Evolutionary conservation across 2,113 vertebrate genomes (phyloP).

Genomic region (Saccopteryx leptura): DNA sequence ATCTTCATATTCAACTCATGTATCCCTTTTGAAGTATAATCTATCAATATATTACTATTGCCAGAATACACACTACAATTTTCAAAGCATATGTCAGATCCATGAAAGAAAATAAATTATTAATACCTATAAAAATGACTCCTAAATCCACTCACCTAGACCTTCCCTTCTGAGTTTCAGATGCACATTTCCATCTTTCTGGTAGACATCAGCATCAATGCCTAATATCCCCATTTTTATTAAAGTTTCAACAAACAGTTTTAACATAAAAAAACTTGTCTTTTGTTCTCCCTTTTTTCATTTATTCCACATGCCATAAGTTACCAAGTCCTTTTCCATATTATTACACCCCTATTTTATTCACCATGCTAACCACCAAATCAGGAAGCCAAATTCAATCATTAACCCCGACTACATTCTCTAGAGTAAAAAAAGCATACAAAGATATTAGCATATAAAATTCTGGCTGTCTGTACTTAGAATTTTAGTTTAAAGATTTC

Average conservation of each 20-base stretch:
- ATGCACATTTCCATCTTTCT: neutral
- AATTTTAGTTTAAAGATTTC: neutral
- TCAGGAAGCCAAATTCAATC: neutral
- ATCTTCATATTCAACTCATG: conserved; percentile 32
- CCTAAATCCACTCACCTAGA: conserved; percentile 39
- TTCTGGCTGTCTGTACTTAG: neutral
- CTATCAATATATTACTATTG: conserved; percentile 55
- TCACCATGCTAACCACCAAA: neutral
- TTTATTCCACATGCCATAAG: neutral
- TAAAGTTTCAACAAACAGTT: neutral
- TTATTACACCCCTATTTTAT: neutral
- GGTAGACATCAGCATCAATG: neutral
- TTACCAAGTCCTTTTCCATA: neutral
- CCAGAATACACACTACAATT: conserved; percentile 17
- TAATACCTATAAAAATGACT: neutral
- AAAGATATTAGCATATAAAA: neutral
- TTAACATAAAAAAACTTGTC: neutral
- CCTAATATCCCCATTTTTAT: neutral
- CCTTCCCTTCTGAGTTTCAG: neutral
- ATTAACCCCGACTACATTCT: neutral
- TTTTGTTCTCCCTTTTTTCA: neutral
- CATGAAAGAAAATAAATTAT: conserved; percentile 53
- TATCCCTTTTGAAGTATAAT: conserved; percentile 54
- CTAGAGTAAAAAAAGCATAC: neutral
- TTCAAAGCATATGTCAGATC: conserved; percentile 51